Base-by-base conservation (phyloP, 2,888 invertebrate genomes). In the Hyles lineata region DNA sequence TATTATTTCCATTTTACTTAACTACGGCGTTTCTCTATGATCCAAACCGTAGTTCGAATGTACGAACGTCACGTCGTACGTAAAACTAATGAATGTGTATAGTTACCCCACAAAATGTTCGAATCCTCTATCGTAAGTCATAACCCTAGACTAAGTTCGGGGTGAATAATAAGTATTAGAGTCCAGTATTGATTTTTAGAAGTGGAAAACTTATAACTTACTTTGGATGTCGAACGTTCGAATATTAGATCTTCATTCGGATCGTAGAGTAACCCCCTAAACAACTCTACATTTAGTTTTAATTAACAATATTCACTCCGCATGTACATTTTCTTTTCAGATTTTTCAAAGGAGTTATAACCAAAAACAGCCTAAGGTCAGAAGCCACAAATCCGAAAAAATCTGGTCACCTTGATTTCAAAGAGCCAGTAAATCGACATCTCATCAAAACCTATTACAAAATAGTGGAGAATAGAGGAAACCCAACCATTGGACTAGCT, bases 361-460 rank as follows among this genome's bases (percentile, higher is more conserved):
- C 84, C n/a, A 89, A 87, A 79, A 63, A 97, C 96, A 71, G 90
- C 95, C 77, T 96, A 95, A 78, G 95, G 95, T 83, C 91, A 97
- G 82, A 95, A 96, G 95, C 95, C 93, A 76, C 95, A 23, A 95
- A 85, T 73, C 89, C 90, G 96, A 79, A 95, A 96, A 76, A 95
- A 92, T 80, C 95, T 72, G 78, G 77, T 92, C 81, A 91, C 95
- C 17, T 95, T 92, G 76, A 90, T 92, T 60, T 94, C 88, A 77
- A 79, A 15, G 96, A 96, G 76, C 89, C 95, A 0, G 96, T 97
- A 6, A 91, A 95, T 11, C 96, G 95, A 78, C 95, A 96, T 11
- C 86, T 97, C 25, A 96, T 96, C 82, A 96, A 96, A 80, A 96
- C 97, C 78, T 97, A 96, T 83, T 95, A 96, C 52, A 96, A 96